Base-by-base conservation (phyloP, 2,113 vertebrate genomes). In the Nibea albiflora region DNA sequence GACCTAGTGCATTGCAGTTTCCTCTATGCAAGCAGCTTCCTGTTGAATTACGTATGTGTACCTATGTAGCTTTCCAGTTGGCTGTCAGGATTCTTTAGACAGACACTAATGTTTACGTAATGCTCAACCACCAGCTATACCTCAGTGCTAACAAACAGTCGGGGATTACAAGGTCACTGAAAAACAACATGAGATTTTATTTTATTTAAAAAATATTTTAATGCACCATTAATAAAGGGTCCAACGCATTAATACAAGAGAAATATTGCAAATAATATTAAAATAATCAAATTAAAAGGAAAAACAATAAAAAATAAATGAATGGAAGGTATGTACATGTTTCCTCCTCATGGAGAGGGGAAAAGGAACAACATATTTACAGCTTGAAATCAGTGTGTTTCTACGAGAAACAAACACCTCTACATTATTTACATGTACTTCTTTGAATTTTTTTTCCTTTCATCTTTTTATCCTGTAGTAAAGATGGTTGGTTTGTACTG, bases 181-280 rank as follows among this genome's bases (percentile, higher is more conserved):
- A 81, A 77, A 77, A 75, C 16, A 74, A 12, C 53, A 53, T 4
- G 22, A 69, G 1, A 20, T 15, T 83, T 54, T 64, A 11, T 63
- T 87, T 94, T 95, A 94, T 95, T 94, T 95, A 93, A 95, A 96
- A 96, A 96, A 96, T 96, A 96, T 94, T 96, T 96, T 96, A 96
- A 95, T 96, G 94, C 94, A 95, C 94, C 95, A 96, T 95, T 95
- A 95, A 96, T 96, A 95, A 96, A 96, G 95, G 92, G 92, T 95
- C 91, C 92, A 95, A 96, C 95, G 93, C 93, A 95, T 96, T 95
- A 95, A 95, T 96, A 96, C 95, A 95, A 96, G 95, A 95, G 92
- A 95, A 95, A 95, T 95, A 94, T 95, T 94, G 93, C 94, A 96
- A 96, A 96, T 96, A 96, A 96, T 95, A 96, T 95, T 95, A 95